phyloP scores from a whole-genome alignment of 2,113 vertebrate genomes.

The Notothenia rossii region DNA sequence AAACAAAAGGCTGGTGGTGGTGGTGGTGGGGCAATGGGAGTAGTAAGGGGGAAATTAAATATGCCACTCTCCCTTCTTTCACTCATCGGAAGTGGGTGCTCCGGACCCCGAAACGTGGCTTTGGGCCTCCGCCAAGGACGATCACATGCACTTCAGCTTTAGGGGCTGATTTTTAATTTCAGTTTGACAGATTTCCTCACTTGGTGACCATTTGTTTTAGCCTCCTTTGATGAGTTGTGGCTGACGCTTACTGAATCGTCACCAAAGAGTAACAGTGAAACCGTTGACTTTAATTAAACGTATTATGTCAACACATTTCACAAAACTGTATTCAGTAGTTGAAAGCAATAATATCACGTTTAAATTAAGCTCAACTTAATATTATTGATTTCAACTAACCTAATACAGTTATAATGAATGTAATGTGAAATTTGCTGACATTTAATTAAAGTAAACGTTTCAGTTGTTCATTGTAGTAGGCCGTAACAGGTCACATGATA shows the following conservation, averaged over 20 bases:
- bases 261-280: slow-evolving; percentile 13
- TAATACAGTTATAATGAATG: no score
- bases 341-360: no score
- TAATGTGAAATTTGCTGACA: no score
- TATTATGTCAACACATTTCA: no score
- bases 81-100: not conserved
- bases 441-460: no score
- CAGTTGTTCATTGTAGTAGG: not conserved
- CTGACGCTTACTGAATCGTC: slow-evolving; percentile 26
- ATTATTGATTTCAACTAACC: no score
- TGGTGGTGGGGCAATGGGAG: not conserved
- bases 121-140: slow-evolving; percentile 50
- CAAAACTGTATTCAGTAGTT: no score
- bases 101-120: slow-evolving; percentile 21
- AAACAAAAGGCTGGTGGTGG: slow-evolving; percentile 45
- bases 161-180: slow-evolving; percentile 2
- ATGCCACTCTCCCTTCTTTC: slow-evolving; percentile 55
- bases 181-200: slow-evolving; percentile 33
- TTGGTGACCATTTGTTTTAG: not conserved
- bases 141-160: slow-evolving; percentile 4
- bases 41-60: slow-evolving; percentile 59
- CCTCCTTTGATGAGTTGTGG: slow-evolving; percentile 29
- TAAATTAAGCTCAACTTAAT: no score
- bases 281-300: no score
- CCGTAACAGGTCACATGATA: slow-evolving; percentile 48